Evolutionary conservation across 1,140 invertebrate species (phyloP).

Genomic region (Thaumetopoea pityocampa): DNA sequence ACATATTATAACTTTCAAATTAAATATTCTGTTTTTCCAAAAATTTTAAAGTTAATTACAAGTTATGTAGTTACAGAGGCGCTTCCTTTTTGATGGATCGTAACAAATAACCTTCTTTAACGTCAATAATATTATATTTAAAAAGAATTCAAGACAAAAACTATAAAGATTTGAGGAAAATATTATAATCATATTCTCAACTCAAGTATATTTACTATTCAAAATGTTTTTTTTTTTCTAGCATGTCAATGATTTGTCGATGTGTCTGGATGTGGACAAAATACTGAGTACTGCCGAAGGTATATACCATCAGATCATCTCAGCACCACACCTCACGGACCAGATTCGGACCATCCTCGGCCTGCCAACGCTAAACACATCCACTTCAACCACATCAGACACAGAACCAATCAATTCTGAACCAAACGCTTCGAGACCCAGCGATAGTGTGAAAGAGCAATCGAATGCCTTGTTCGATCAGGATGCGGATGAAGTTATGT

Average conservation of each 20-base stretch:
- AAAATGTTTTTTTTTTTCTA: conserved; percentile 66
- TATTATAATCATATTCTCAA: too few relatives aligned
- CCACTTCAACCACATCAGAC: conserved; percentile 27
- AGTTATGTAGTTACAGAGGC: too few relatives aligned
- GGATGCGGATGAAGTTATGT: conserved; percentile 73
- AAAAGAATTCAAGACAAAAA: too few relatives aligned
- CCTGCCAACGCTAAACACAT: conserved; percentile 55
- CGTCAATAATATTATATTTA: too few relatives aligned
- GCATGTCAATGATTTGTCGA: conserved; percentile 95
- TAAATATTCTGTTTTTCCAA: too few relatives aligned
- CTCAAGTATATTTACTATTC: conserved; percentile 1
- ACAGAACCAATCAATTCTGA: too few relatives aligned
- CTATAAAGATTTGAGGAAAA: too few relatives aligned
- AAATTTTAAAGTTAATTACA: too few relatives aligned
- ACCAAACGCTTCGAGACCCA: background rate
- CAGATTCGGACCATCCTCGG: conserved; percentile 82
- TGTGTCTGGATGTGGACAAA: conserved; percentile 87
- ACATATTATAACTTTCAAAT: too few relatives aligned
- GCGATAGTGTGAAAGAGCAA: conserved; percentile 7
- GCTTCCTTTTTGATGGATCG: too few relatives aligned
- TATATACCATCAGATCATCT: conserved; percentile 89
- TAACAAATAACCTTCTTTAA: too few relatives aligned
- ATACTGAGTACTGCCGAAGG: conserved; percentile 91
- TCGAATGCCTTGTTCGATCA: conserved; percentile 17
- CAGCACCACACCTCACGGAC: conserved; percentile 81